Conservation (phyloP, 2,113 vertebrate genomes). For the Nibea albiflora region DNA sequence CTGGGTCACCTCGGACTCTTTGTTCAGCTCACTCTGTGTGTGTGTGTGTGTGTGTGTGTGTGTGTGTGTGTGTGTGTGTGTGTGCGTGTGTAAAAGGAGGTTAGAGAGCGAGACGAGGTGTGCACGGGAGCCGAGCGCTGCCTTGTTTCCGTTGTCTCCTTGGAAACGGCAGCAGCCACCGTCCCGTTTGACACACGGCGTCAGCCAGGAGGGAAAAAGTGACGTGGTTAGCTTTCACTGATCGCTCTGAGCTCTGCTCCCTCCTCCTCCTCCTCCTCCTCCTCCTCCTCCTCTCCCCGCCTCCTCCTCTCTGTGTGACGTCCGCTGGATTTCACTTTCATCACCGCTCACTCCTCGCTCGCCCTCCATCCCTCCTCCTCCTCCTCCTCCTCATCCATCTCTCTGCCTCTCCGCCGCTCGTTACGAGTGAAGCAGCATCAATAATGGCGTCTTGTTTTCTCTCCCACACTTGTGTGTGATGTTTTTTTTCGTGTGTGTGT, state of each 20-base stretch:
- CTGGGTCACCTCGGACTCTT: too few species aligned
- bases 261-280: background rate
- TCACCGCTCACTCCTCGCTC: background rate
- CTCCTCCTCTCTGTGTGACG: slow-evolving; percentile 28
- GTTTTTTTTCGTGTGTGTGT: slow-evolving; percentile 59
- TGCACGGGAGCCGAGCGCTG: too few species aligned
- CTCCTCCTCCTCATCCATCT: background rate
- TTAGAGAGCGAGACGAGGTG: too few species aligned
- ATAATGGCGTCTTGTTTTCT: slow-evolving; percentile 82
- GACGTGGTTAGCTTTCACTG: slow-evolving; percentile 45
- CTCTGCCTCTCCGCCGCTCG: background rate
- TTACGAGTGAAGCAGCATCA: slow-evolving; percentile 60
- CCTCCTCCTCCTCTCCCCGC: slow-evolving; percentile 3
- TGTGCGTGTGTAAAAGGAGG: too few species aligned
- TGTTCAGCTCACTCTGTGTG: too few species aligned
- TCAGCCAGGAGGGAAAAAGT: slow-evolving; percentile 20
- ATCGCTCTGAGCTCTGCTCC: slow-evolving; percentile 1
- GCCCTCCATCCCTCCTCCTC: background rate
- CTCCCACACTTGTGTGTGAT: slow-evolving; percentile 51
- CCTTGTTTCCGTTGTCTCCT: too few species aligned
- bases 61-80: too few species aligned
- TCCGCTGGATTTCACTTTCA: slow-evolving; percentile 57
- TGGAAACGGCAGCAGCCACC: background rate
- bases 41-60: too few species aligned
- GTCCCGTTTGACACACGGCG: slow-evolving; percentile 1